Percentiles rank a stretch among this genome's conserved stretches.
phyloP scores from a whole-genome alignment of 23 tunicate genomes.

The Clavelina lepadiformis region DNA sequence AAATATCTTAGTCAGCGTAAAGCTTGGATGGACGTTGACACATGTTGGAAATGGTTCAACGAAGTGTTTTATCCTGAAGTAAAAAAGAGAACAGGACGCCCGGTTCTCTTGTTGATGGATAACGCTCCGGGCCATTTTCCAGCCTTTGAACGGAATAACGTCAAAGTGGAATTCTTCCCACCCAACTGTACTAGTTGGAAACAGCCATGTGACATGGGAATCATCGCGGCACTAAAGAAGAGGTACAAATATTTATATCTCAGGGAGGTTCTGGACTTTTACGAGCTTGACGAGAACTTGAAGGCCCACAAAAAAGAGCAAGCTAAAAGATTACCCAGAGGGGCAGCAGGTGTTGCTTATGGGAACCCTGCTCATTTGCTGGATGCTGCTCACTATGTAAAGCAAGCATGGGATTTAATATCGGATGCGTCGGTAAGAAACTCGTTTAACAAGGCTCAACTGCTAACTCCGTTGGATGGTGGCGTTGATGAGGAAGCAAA shows the following conservation, averaged over 20 bases:
- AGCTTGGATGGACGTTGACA: slow-evolving; percentile 46
- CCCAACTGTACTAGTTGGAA: slow-evolving; percentile 24
- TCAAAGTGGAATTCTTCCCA: slow-evolving; percentile 22
- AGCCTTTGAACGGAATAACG: slow-evolving; percentile 13
- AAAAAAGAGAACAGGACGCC: slow-evolving; percentile 46
- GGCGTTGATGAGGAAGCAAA: slow-evolving; percentile 23
- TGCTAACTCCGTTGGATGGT: slow-evolving; percentile 11
- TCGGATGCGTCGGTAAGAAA: slow-evolving; percentile 23
- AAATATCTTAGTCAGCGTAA: slow-evolving; percentile 30
- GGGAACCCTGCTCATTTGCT: slow-evolving; percentile 39
- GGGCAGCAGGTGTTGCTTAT: slow-evolving; percentile 37
- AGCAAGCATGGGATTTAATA: slow-evolving; percentile 26
- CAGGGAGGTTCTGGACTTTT: slow-evolving; percentile 20
- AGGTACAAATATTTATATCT: slow-evolving; percentile 19
- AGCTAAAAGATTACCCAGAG: slow-evolving; percentile 23
- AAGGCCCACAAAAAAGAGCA: slow-evolving; percentile 24
- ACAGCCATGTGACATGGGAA: slow-evolving; percentile 47
- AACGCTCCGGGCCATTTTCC: slow-evolving; percentile 11
- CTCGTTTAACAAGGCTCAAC: slow-evolving; percentile 30
- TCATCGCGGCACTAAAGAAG: slow-evolving; percentile 35
- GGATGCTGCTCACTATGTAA: slow-evolving; percentile 45
- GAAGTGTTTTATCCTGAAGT: slow-evolving; percentile 39
- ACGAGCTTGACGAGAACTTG: slow-evolving; percentile 13
- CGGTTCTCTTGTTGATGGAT: slow-evolving; percentile 23
- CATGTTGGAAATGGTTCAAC: slow-evolving; percentile 39